Conservation (phyloP, 2,113 vertebrate genomes). For the Balaenoptera acutorostrata region DNA sequence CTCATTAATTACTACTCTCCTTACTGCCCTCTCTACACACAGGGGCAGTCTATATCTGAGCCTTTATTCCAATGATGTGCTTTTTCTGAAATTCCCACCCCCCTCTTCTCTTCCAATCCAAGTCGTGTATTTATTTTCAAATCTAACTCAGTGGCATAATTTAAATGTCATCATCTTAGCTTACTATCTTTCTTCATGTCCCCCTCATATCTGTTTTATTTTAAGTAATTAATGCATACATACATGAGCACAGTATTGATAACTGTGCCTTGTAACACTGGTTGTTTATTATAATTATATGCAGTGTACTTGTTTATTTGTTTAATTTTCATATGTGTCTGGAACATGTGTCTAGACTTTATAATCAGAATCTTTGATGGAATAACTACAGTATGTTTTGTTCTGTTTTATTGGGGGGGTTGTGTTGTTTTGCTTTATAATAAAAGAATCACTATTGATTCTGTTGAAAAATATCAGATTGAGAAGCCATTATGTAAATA, state of each 20-base stretch:
- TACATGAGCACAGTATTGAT: not conserved
- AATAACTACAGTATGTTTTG: not conserved
- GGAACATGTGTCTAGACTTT: not conserved
- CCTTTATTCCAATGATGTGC: not conserved
- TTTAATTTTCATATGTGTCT: not conserved
- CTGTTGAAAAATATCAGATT: not conserved
- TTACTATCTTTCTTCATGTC: not conserved
- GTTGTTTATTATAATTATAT: not conserved
- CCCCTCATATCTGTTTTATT: not conserved
- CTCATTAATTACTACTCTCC: not conserved
- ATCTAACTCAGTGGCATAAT: not conserved
- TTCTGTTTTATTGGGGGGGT: not conserved
- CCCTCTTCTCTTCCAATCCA: not conserved
- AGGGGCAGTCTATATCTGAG: not conserved
- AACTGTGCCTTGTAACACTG: not conserved
- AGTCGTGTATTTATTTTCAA: not conserved
- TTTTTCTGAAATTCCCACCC: not conserved
- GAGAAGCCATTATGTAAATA: not conserved
- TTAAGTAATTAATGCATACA: not conserved
- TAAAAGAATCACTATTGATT: not conserved
- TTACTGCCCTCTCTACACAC: not conserved
- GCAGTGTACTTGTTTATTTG: not conserved
- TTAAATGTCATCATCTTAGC: not conserved
- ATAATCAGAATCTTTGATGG: not conserved
- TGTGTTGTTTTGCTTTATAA: not conserved